These are phyloP conservation scores for Peromyscus melanophrys DNA, from an alignment of 2,797 vertebrate genomes.

Conservation along the genomic window DNA sequence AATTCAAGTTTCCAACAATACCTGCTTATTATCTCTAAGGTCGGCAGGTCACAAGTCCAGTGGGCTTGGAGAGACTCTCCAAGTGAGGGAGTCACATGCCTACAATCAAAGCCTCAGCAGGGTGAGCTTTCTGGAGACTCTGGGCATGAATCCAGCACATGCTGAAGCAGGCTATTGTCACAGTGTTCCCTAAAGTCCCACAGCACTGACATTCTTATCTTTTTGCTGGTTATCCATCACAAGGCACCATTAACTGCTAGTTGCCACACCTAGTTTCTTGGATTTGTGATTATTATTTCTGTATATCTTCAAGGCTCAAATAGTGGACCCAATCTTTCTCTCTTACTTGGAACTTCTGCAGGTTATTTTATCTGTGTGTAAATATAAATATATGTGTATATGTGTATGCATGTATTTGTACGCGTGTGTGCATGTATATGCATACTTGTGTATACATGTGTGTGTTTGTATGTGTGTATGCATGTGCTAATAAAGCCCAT, in stretches of 20 bases:
- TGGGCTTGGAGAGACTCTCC: neutral
- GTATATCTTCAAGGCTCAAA: neutral
- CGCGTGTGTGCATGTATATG: neutral
- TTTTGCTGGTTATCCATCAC: no score
- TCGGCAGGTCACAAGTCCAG: neutral
- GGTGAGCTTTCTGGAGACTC: neutral
- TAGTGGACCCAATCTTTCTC: neutral
- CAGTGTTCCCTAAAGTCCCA: rapidly evolving
- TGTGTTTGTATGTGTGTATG: neutral
- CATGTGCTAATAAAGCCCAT: neutral
- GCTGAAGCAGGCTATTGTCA: no score
- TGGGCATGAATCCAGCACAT: no score
- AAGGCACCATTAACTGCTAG: no score
- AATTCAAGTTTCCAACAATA: neutral
- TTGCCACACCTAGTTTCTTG: rapidly evolving
- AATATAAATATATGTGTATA: neutral
- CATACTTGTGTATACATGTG: neutral
- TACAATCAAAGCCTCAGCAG: neutral
- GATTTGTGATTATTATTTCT: neutral
- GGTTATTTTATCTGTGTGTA: no score
- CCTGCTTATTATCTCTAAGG: neutral
- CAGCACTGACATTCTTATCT: rapidly evolving
- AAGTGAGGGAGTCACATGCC: rapidly evolving
- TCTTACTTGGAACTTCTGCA: neutral
- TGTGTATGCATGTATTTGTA: neutral